phyloP scores from a whole-genome alignment of 2,888 invertebrate genomes.

The Caenorhabditis angaria region DNA sequence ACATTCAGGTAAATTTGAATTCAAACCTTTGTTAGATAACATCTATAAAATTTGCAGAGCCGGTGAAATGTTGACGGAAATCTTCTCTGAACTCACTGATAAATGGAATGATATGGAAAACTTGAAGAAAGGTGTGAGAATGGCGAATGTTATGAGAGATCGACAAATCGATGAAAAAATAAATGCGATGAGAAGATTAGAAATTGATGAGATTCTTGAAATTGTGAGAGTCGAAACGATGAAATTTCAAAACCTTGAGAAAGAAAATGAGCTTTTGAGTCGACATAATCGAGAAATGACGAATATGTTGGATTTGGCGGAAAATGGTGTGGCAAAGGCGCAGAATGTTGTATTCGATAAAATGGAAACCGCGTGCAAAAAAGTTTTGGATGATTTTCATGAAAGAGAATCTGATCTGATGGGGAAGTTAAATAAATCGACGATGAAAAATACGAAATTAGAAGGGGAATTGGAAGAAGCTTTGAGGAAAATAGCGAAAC shows the following conservation, averaged over 20 bases:
- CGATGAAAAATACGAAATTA: conserved; percentile 7
- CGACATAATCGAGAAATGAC: conserved; percentile 18
- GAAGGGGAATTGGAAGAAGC: not conserved
- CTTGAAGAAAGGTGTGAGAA: conserved; percentile 18
- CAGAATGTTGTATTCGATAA: conserved; percentile 29
- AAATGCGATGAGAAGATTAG: conserved; percentile 11
- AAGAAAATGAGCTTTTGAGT: conserved; percentile 20
- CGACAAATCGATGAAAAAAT: conserved; percentile 25
- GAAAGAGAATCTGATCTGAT: conserved; percentile 14
- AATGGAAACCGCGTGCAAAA: conserved; percentile 11
- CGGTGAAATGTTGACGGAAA: conserved; percentile 13
- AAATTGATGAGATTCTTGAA: conserved; percentile 19
- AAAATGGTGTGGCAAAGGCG: conserved; percentile 22
- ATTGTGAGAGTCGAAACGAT: not conserved
- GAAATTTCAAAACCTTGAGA: conserved; percentile 15
- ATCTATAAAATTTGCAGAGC: conserved; percentile 31
- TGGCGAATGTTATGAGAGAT: conserved; percentile 13
- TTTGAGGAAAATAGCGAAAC: not conserved
- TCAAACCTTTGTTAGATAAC: no score
- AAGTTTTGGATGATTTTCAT: conserved; percentile 31
- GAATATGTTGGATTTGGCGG: conserved; percentile 18
- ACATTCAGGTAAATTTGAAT: not conserved
- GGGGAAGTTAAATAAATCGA: conserved; percentile 1
- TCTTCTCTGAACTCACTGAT: conserved; percentile 21
- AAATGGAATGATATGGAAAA: conserved; percentile 21